Percentiles rank a stretch among this genome's conserved stretches.
Evolutionary conservation across 2,797 vertebrate species (phyloP).

Genomic region (Phyllotis vaccarum): DNA sequence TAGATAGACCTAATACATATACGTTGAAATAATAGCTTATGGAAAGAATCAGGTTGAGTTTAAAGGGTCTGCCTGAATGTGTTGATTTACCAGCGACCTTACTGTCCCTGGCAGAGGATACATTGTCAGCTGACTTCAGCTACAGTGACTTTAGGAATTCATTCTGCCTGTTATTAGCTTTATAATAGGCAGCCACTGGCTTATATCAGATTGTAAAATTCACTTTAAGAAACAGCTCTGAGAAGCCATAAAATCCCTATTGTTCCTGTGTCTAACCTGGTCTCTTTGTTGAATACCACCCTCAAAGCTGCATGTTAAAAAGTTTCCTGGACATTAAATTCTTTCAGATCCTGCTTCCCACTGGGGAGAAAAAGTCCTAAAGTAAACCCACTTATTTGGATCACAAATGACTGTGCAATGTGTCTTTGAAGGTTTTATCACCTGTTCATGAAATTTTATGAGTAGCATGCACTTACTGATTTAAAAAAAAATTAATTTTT

Average conservation of each 20-base stretch:
- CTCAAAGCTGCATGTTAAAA: background rate
- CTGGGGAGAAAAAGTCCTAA: background rate
- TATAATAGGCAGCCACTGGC: background rate
- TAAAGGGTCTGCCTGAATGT: background rate
- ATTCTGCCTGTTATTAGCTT: background rate
- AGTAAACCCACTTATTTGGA: background rate
- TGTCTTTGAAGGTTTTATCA: slow-evolving; percentile 13
- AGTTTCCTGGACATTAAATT: background rate
- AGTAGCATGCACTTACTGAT: background rate
- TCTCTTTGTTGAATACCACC: background rate
- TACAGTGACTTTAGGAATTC: background rate
- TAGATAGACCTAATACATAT: background rate
- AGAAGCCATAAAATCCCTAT: background rate
- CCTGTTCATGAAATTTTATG: background rate
- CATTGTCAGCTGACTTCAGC: background rate
- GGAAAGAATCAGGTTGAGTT: background rate
- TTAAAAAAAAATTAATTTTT: no score
- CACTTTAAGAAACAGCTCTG: background rate
- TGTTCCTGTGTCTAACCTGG: background rate
- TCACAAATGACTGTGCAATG: background rate
- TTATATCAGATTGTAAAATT: no score
- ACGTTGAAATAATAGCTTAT: background rate
- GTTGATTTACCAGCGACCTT: background rate
- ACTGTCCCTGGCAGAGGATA: background rate
- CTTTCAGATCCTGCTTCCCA: slow-evolving; percentile 18